Base-by-base conservation (phyloP, 2,888 invertebrate genomes). In the Eupithecia inturbata region DNA sequence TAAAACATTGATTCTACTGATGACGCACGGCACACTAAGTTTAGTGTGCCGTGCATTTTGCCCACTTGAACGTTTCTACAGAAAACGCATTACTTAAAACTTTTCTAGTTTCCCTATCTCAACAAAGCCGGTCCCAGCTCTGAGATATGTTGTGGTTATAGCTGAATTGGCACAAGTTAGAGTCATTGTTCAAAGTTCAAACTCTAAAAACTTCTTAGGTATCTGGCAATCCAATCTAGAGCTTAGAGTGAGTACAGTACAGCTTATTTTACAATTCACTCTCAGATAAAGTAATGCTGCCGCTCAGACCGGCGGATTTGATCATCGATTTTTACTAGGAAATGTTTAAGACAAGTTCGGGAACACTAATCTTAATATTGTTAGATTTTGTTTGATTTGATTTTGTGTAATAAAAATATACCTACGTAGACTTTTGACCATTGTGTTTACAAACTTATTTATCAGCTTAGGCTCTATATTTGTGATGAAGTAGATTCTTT, bases 271-370 rank as follows among this genome's bases (percentile, higher is more conserved):
- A 28, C 69, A 69, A 26, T 62, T 60, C n/a, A 41, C 4, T 9
- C 28, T 69, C 53, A 36, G 16, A 28, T n/a, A 19, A 69, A 69
- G 69, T 69, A 60, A 60, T 39, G 2, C 39, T 64, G 68, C 71
- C 76, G 72, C 74, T 81, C 79, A 82, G 80, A 77, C 67, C 63
- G 70, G 74, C 53, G 76, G 80, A 77, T 80, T 83, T 79, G 74
- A 79, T 80, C 77, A 80, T 80, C 77, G 81, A 78, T 82, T 83
- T 86, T 84, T 79, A 80, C 68, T 39, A 76, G 53, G 63, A 78
- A 77, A 78, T 77, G 72, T 74, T 78, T 53, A 60, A 64, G 73
- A 68, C 57, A 71, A 67, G 74, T 76, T 76, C 69, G 78, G 19
- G 63, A 74, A 63, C 67, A 45, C 28, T 67, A 45, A 70, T 67